A percentile compares a stretch with the other conserved stretches of the same genome.
These are phyloP conservation scores for Phyllotis vaccarum DNA, from an alignment of 2,797 vertebrate species.

Conservation along the genomic window DNA sequence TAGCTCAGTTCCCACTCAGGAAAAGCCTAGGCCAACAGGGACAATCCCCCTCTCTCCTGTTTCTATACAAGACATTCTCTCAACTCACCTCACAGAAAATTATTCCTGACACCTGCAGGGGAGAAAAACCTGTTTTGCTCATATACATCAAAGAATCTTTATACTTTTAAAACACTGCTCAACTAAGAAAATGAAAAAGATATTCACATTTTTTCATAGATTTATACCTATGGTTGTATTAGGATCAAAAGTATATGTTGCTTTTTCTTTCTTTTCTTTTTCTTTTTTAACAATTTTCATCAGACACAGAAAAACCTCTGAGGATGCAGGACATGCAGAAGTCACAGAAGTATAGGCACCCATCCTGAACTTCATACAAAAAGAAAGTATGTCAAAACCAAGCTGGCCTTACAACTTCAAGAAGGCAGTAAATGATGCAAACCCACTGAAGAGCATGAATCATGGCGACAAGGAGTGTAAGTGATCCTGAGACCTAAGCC, in stretches of 20 bases:
- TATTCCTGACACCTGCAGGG: neutral
- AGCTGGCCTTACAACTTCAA: neutral
- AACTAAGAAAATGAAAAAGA: neutral
- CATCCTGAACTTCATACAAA: neutral
- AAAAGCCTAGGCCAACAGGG: neutral
- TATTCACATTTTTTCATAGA: neutral
- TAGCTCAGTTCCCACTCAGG: neutral
- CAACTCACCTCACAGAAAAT: neutral
- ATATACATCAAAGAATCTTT: neutral
- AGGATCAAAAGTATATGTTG: neutral
- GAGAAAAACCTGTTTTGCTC: neutral
- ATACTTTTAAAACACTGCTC: neutral
- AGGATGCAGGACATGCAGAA: neutral
- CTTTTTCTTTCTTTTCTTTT: too few species aligned
- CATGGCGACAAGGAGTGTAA: too few species aligned
- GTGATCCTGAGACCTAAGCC: neutral
- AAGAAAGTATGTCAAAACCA: neutral
- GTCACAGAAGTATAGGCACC: neutral
- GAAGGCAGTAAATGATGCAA: neutral
- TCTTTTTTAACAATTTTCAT: too few species aligned
- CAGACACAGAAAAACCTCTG: neutral
- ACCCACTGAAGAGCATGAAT: neutral
- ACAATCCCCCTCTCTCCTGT: neutral
- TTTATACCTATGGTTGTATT: neutral
- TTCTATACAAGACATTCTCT: neutral